Base-by-base conservation (phyloP, 2,797 vertebrate genomes). In the Enteromius trimaculatus region DNA sequence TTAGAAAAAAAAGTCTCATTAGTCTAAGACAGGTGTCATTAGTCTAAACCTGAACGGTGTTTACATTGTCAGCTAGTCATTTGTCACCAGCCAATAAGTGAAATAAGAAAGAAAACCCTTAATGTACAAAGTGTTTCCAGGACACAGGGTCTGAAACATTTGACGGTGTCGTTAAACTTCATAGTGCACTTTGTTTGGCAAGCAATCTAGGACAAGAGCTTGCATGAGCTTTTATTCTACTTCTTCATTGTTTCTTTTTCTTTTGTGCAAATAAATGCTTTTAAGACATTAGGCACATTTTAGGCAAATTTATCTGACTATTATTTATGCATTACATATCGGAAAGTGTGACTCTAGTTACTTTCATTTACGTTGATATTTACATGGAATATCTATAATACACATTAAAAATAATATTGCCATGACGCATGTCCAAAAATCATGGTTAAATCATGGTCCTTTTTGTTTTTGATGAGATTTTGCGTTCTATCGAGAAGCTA, bases 1-100 rank as follows among this genome's bases (percentile, higher is more conserved):
- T 68, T 74, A 68, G n/a, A 66, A 44, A 79, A 47, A 44, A 60
- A 23, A 3, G 49, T 66, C 51, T 84, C 80, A 34, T 76, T 58
- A 42, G 21, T 76, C 74, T 60, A 60, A 42, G 74, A 76, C 68
- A 53, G 79, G 71, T 55, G 80, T 53, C 49, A 7, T 53, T 84
- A 72, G 55, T 72, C 39, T 80, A 76, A 84, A 64, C 76, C 78
- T 69, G 39, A 78, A n/a, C 79, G 79, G 29, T 88, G 82, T 87
- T 84, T 83, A 76, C 72, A n/a, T 84, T 78, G 19, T 21, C 29
- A 11, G 29, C 69, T 79, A 51, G 55, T 83, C 29, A 69, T 76
- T 77, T 75, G 62, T 82, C 69, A 55, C 60, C 31, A 84, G 69
- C 64, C 76, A 79, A 34, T 84, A 72, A 37, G 64, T 77, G 42